These are phyloP conservation scores for Mesoligia furuncula DNA, from an alignment of 2,888 invertebrate species.

Conservation along the genomic window DNA sequence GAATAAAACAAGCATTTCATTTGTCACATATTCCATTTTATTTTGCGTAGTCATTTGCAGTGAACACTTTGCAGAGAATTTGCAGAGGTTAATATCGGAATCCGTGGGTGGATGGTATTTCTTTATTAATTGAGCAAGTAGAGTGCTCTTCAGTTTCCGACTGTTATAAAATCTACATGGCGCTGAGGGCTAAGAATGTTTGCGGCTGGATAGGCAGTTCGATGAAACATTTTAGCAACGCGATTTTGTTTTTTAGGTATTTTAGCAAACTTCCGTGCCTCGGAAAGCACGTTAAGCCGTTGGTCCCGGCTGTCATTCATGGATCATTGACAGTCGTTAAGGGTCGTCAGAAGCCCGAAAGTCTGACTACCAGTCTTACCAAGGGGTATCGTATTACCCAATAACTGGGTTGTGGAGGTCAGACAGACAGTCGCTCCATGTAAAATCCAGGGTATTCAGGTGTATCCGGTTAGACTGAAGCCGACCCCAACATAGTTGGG, in stretches of 20 bases:
- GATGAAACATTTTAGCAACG: background rate
- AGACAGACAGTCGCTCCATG: too few relatives aligned
- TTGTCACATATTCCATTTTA: constrained; percentile 51
- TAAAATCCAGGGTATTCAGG: too few relatives aligned
- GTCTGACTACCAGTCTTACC: too few relatives aligned
- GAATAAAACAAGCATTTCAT: constrained; percentile 38
- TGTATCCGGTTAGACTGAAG: too few relatives aligned
- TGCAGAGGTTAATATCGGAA: constrained; percentile 57
- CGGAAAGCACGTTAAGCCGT: too few relatives aligned
- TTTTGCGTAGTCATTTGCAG: constrained; percentile 66
- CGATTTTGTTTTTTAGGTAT: background rate
- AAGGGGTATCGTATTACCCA: too few relatives aligned
- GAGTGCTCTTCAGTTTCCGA: constrained; percentile 73
- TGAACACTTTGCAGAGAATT: constrained; percentile 54
- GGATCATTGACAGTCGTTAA: too few relatives aligned
- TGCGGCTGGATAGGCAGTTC: constrained; percentile 42
- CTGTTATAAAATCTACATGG: constrained; percentile 74
- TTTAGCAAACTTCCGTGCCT: too few relatives aligned
- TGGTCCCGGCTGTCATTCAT: too few relatives aligned
- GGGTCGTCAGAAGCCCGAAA: too few relatives aligned
- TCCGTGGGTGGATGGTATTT: constrained; percentile 65
- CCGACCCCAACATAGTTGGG: too few relatives aligned
- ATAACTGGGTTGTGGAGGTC: too few relatives aligned
- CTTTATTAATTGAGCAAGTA: constrained; percentile 77
- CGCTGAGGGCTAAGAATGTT: constrained; percentile 26